Evolutionary conservation across 2,888 invertebrate genomes (phyloP).

Genomic region (Spodoptera picta): DNA sequence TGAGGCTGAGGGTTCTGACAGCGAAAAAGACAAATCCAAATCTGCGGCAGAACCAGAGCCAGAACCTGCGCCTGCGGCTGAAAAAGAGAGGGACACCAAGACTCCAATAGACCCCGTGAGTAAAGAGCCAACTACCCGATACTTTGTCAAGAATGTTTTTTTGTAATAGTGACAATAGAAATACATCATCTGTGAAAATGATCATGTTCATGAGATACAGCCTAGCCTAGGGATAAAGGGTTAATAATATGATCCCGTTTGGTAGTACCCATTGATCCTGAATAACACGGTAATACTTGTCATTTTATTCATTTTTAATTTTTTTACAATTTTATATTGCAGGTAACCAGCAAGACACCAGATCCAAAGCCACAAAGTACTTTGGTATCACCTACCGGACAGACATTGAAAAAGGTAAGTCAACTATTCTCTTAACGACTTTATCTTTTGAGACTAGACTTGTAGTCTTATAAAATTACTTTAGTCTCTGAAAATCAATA

Average conservation of each 20-base stretch:
- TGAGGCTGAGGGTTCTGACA: conserved; percentile 48
- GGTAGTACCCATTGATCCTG: too few species aligned
- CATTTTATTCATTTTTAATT: too few species aligned
- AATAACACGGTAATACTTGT: too few species aligned
- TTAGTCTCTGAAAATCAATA: not conserved
- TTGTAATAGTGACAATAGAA: too few species aligned
- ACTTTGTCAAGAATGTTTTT: too few species aligned
- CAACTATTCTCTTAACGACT: not conserved
- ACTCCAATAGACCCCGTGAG: conserved; percentile 22
- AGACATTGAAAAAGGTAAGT: conserved; percentile 80
- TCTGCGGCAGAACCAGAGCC: conserved; percentile 4
- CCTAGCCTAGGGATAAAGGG: too few species aligned
- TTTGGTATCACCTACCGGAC: conserved; percentile 78
- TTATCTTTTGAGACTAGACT: too few species aligned
- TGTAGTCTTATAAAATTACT: too few species aligned
- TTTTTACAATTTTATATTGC: conserved; percentile 16
- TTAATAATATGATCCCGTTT: too few species aligned
- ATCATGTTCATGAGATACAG: too few species aligned
- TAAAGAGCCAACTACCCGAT: not conserved
- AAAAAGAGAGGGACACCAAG: conserved; percentile 31
- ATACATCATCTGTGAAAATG: too few species aligned
- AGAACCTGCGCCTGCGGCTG: not conserved
- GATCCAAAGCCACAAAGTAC: conserved; percentile 50
- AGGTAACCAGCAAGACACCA: conserved; percentile 39
- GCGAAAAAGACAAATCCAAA: conserved; percentile 46